Evolutionary conservation across 1,140 invertebrate genomes (phyloP), one percentile per base, ranked within the genome.

Genomic region (Cydia pomonella): DNA sequence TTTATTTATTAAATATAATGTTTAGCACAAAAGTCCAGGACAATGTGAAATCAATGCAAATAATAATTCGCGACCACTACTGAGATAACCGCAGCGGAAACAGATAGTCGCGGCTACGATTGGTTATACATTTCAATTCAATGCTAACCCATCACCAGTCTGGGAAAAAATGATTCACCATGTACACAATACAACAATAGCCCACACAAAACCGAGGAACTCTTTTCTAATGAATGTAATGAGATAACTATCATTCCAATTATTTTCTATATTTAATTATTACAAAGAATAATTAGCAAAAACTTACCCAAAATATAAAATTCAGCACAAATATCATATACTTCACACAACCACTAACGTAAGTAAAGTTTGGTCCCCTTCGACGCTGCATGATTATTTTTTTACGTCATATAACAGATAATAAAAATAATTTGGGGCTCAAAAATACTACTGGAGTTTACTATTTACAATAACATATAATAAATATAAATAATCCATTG

Each of bases 261-360:
- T 69, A 41, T 18, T 25, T 13, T 50, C 16, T 62, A 21, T 2
- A 71, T 25, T 76, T 50, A 62, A 47, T 63, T 63, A 73, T 72
- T 73, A 63, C 27, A 33, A 72, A 50, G 83, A 6, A 75, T 73
- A 66, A 93, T 59, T 23, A 12, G 53, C 18, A 23, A 59, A 59
- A 59, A 59, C 95, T 95, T 92, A 97, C 97, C 97, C 97, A 98
- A 93, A 98, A 98, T 78, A 98, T 93, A 91, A 98, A 98, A 93
- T 98, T 98, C 75, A 98, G 94, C 87, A 98, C 94, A 93, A 98
- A 98, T 89, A 98, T 97, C 94, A 98, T 96, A 87, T 98, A 98
- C 92, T 98, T 98, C 9, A 98, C 96, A 91, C 97, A 98, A n/a
- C 97, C 96, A 85, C 97, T 98, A 73, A 97, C 97, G 89, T 97